These are phyloP conservation scores for Crotalus helleri DNA, from an alignment of 2,113 vertebrate genomes.

Conservation along the genomic window DNA sequence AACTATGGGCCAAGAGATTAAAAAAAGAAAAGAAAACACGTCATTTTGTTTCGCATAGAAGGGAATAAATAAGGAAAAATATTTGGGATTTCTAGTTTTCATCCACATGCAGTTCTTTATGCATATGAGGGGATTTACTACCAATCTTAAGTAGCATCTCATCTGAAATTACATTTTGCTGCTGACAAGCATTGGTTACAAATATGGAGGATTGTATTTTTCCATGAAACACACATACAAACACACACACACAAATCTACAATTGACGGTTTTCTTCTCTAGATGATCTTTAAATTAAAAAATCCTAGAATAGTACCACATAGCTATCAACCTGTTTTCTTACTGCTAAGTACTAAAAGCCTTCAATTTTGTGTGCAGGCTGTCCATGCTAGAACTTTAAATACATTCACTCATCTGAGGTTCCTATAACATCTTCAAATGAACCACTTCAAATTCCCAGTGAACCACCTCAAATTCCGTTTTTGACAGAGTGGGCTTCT, in stretches of 20 bases:
- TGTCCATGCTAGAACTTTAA: background rate
- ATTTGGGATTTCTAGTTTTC: background rate
- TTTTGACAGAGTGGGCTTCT: background rate
- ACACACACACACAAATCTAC: background rate
- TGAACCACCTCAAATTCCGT: background rate
- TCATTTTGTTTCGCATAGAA: background rate
- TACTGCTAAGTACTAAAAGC: background rate
- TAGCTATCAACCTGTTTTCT: background rate
- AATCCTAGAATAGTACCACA: background rate
- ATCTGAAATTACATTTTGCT: background rate
- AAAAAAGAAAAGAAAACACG: background rate
- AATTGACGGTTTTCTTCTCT: background rate
- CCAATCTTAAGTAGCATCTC: background rate
- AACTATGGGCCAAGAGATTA: background rate
- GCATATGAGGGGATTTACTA: background rate
- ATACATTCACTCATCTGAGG: background rate
- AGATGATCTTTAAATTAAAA: background rate
- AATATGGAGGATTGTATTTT: background rate
- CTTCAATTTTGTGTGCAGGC: background rate
- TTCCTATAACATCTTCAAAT: background rate
- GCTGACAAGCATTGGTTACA: background rate
- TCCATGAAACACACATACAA: background rate
- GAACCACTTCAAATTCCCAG: background rate
- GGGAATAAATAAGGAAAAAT: background rate
- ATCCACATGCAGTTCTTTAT: background rate